Evolutionary conservation across 2,113 vertebrate genomes (phyloP), one percentile per base, ranked within the genome.

Genomic region (Herpailurus yagouaroundi): DNA sequence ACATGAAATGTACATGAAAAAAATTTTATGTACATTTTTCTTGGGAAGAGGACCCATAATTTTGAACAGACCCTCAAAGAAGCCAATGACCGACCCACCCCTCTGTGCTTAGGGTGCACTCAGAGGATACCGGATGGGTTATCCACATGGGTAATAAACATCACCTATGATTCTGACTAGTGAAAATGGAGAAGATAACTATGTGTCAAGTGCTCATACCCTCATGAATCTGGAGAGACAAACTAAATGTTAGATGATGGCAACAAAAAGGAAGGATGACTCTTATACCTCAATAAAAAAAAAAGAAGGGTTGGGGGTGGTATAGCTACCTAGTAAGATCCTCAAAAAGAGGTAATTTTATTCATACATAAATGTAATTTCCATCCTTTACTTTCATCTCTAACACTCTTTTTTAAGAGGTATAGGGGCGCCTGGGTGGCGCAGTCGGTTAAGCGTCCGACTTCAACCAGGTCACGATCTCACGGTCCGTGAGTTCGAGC

Each of bases 1-100:
- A 90, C 4, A 91, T 27, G 69, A 95, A 74, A 48, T 76, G 41
- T 15, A 48, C 14, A 29, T 16, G 14, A 76, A 76, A 82, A 85
- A 27, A 50, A 4, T 0, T 23, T 69, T 48, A 82, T 13, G 31
- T 79, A 21, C 14, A 45, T 33, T 95, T 52, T 85, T 68, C 27
- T 79, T 91, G 79, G 29, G 82, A 14, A 86, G 18, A 11, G 5
- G 21, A 80, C 57, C 18, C 41, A 38, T 50, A 76, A 52, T 84
- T 97, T 76, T 91, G 81, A 94, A 87, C 13, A 94, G 71, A 66
- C 41, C 27, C 81, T 90, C 80, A 94, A 29, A 91, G 14, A 31
- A 57, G 11, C 9, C 38, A 10, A 13, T 55, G 68, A 45, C 57
- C 80, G 27, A 48, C 31, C 23, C 18, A 15, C 3, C 10, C 10